A percentile compares a stretch with the other conserved stretches of the same genome.
These are phyloP conservation scores for Pristionchus arcanus DNA, from an alignment of 2,888 invertebrate species.

Conservation along the genomic window DNA sequence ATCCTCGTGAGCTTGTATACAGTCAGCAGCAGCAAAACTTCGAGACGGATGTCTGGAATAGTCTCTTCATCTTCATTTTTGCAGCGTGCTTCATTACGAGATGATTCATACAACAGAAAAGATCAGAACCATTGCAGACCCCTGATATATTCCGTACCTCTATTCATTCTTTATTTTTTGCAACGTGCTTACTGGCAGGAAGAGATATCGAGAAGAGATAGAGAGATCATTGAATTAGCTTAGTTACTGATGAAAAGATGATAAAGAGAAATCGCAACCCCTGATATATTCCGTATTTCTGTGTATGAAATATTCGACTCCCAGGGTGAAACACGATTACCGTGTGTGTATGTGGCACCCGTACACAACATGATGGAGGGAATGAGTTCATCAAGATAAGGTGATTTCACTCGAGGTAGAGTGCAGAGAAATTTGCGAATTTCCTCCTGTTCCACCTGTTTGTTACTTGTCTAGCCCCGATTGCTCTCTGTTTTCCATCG, in stretches of 20 bases:
- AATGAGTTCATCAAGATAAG: neutral
- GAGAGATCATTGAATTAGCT: too few species aligned
- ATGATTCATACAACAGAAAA: neutral
- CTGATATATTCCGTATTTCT: neutral
- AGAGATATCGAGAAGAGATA: too few species aligned
- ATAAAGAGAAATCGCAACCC: neutral
- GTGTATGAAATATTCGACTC: neutral
- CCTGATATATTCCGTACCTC: neutral
- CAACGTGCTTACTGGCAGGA: too few species aligned
- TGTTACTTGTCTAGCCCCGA: neutral
- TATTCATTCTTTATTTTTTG: neutral
- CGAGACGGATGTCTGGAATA: too few species aligned
- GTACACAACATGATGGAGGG: neutral
- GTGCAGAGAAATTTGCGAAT: neutral
- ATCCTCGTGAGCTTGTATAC: too few species aligned
- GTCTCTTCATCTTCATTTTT: too few species aligned
- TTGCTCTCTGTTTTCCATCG: neutral
- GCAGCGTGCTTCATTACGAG: neutral
- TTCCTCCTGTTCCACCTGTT: neutral
- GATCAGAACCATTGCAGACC: neutral
- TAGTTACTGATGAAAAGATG: too few species aligned
- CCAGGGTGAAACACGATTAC: slow-evolving; percentile 12
- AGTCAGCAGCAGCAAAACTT: too few species aligned
- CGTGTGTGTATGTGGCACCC: neutral
- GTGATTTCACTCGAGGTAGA: neutral